Percentiles rank a stretch among this genome's conserved stretches.
Evolutionary conservation across 2,888 invertebrate species (phyloP).

Genomic region (Stomorhina lunata): DNA sequence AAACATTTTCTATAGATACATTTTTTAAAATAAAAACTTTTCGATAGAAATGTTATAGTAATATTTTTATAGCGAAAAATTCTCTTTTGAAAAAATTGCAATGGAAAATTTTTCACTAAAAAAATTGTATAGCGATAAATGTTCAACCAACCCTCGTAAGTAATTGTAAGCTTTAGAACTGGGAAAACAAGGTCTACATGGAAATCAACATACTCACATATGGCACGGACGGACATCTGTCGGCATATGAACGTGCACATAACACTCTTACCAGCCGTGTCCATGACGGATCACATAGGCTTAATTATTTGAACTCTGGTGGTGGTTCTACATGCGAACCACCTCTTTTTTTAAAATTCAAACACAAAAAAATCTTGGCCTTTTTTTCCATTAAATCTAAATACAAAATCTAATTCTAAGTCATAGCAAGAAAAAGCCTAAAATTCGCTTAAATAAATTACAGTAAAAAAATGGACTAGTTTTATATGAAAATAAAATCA

Average conservation of each 20-base stretch:
- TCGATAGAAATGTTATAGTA: no score
- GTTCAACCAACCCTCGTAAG: constrained; percentile 43
- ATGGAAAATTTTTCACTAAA: neutral
- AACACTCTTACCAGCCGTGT: constrained; percentile 46
- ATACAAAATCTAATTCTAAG: constrained; percentile 47
- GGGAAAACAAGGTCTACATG: constrained; percentile 47
- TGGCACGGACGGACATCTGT: neutral
- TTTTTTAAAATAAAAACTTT: no score
- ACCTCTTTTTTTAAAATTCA: constrained; percentile 23
- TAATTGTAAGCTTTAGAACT: constrained; percentile 31
- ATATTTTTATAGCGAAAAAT: no score
- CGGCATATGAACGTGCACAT: neutral
- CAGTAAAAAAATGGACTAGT: constrained; percentile 48
- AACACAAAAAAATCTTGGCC: constrained; percentile 45
- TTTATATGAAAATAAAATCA: constrained; percentile 30
- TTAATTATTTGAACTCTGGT: constrained; percentile 57
- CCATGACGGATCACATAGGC: constrained; percentile 62
- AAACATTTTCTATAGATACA: no score
- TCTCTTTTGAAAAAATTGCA: neutral
- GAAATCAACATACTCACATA: constrained; percentile 33
- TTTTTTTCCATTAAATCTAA: constrained; percentile 48
- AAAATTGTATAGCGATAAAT: no score
- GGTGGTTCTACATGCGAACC: constrained; percentile 31
- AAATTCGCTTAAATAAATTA: constrained; percentile 49
- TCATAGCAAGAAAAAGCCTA: constrained; percentile 12